phyloP scores from a whole-genome alignment of 1,140 invertebrate genomes.

The Monochamus saltuarius region DNA sequence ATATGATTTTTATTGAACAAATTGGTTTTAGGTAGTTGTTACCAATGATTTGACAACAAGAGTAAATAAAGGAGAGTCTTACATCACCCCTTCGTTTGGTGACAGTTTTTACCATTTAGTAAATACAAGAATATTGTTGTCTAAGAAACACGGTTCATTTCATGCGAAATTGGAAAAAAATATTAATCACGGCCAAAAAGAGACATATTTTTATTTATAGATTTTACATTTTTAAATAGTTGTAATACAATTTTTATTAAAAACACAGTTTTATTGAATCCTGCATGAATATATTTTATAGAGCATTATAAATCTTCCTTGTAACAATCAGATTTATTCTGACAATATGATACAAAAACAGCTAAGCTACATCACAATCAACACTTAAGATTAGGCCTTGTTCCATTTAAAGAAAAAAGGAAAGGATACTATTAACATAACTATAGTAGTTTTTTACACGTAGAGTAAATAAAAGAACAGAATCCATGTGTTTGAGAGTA shows the following conservation, averaged over 20 bases:
- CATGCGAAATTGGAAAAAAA: constrained; percentile 28
- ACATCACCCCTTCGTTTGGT: constrained; percentile 32
- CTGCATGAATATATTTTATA: too few relatives aligned
- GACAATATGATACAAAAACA: constrained; percentile 17
- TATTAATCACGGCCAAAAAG: constrained; percentile 1
- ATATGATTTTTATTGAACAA: neutral
- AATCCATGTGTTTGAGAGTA: too few relatives aligned
- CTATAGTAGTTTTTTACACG: neutral
- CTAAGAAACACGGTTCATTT: constrained; percentile 15
- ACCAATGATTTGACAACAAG: constrained; percentile 59
- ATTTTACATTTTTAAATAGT: too few relatives aligned
- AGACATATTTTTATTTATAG: constrained; percentile 12
- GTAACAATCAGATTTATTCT: constrained; percentile 9
- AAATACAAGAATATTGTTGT: constrained; percentile 33
- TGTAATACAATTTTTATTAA: too few relatives aligned
- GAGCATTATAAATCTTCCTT: neutral
- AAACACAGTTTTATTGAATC: too few relatives aligned
- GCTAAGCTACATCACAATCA: constrained; percentile 24
- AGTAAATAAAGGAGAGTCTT: constrained; percentile 46
- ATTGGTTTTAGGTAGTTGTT: constrained; percentile 53
- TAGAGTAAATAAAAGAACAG: neutral
- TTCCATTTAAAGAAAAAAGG: constrained; percentile 15
- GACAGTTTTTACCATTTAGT: constrained; percentile 37
- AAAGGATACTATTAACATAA: constrained; percentile 18
- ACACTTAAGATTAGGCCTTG: constrained; percentile 27